Base-by-base conservation (phyloP, 64 coral and sea anemone species). In the Porites lutea region DNA sequence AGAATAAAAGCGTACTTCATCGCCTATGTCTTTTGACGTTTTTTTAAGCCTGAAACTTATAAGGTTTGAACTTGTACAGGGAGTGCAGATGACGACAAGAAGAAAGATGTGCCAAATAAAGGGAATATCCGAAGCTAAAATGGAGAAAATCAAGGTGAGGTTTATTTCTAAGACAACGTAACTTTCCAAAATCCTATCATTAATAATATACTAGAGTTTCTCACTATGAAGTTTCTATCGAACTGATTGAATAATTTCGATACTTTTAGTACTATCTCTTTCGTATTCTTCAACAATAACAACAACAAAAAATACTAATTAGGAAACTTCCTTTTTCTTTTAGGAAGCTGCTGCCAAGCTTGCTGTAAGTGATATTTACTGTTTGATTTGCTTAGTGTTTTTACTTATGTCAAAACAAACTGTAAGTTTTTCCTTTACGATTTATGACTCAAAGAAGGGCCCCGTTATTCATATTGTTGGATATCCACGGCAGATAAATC, bases 101-200 rank as follows among this genome's bases (percentile, higher is more conserved):
- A 90, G 88, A 70, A 96, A 94, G 52, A 88, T 99, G 61, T 99
- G 97, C 46, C 97, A 99, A 68, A 99, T 99, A 83, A 99, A 99
- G 65, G 97, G 97, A 62, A 96, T 99, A 88, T 99, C 97, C 22
- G 97, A 99, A 79, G 97, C 97, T 75, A 99, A 99, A 66, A 99
- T 99, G 97, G 97, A 99, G 69, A 99, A 99, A 92, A 99, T 99
- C 46, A 99, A 99, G 91, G 97, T 96, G 72, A 27, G 2, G 2
- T 13, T 78, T 4, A 11, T 66, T 15, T 59, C n/a, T 15, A 11
- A 48, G 55, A 71, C 10, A 22, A 52, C 1, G n/a, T 14, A 9
- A 22, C 19, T 57, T 77, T 48, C 13, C 20, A 4, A 37, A 37
- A 37, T 14, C 27, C 27, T 37, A 37, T 37, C n/a, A n/a, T n/a